Percentiles rank a stretch among this genome's conserved stretches.
Conservation (phyloP, 2,113 vertebrate species). For the Cyprinodon brontotheroides region DNA sequence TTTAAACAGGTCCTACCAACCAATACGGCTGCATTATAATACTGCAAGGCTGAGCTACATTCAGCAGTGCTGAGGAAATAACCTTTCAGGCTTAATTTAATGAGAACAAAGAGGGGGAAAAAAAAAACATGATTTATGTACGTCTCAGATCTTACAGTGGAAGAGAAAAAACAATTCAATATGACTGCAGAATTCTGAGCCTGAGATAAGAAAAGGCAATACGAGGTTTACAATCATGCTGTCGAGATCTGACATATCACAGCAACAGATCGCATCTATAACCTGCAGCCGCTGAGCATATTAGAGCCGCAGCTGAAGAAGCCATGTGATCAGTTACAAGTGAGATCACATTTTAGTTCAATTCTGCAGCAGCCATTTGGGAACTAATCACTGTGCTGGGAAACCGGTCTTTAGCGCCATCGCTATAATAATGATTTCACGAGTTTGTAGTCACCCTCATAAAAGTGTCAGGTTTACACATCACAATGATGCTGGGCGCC, state of each 20-base stretch:
- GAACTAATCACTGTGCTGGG: constrained; percentile 63
- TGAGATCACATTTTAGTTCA: constrained; percentile 65
- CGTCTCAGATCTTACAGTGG: constrained; percentile 53
- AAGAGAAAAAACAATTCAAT: constrained; percentile 46
- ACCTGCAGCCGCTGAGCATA: constrained; percentile 54
- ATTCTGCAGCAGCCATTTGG: constrained; percentile 58
- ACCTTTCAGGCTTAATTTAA: constrained; percentile 58
- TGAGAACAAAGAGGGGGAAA: constrained; percentile 45
- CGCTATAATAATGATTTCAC: no score
- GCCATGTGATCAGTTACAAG: constrained; percentile 56
- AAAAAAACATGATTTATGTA: constrained; percentile 36
- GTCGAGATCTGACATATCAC: constrained; percentile 58
- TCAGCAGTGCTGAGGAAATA: constrained; percentile 52
- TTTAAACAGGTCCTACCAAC: not conserved
- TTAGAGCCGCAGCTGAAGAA: constrained; percentile 44
- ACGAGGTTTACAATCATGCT: constrained; percentile 52
- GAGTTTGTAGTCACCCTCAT: no score
- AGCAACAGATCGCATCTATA: constrained; percentile 62
- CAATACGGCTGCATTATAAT: constrained; percentile 23
- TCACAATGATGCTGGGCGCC: constrained; percentile 41
- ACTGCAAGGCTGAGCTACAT: constrained; percentile 22
- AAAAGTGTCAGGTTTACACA: constrained; percentile 70
- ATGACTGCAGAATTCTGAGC: constrained; percentile 47
- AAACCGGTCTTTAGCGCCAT: constrained; percentile 67
- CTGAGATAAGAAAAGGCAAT: constrained; percentile 56